Percentiles rank a stretch among this genome's conserved stretches.
Conservation (phyloP, 2,113 vertebrate genomes). For the Amphiprion ocellaris region DNA sequence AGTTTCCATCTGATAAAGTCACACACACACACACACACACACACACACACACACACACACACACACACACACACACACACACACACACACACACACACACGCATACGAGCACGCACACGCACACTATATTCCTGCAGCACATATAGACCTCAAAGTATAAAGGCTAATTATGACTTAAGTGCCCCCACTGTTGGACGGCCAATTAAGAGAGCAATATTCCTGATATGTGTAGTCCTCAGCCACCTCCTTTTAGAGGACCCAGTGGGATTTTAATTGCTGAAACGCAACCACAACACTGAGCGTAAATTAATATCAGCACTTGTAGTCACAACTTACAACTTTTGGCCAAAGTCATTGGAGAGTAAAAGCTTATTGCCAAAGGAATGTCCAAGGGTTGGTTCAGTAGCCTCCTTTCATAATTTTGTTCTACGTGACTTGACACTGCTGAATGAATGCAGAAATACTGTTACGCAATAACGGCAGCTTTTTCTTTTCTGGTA, state of each 20-base stretch:
- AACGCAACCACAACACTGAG: slow-evolving; percentile 44
- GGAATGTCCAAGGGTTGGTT: slow-evolving; percentile 12
- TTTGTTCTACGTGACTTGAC: slow-evolving; percentile 1
- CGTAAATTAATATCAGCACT: slow-evolving; percentile 56
- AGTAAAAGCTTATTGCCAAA: slow-evolving; percentile 41
- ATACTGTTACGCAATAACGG: background rate
- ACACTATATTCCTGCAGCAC: slow-evolving; percentile 24
- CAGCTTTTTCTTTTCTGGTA: background rate
- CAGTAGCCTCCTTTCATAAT: background rate
- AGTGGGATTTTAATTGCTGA: slow-evolving; percentile 67
- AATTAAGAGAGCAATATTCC: slow-evolving; percentile 58
- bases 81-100: background rate
- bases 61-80: background rate
- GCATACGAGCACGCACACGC: background rate
- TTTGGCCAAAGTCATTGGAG: slow-evolving; percentile 51
- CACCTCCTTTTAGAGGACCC: slow-evolving; percentile 41
- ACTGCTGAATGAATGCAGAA: background rate
- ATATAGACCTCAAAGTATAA: slow-evolving; percentile 29
- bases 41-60: background rate
- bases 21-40: background rate
- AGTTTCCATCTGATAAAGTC: background rate
- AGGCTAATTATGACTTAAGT: slow-evolving; percentile 44
- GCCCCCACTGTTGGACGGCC: slow-evolving; percentile 53
- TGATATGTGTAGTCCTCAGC: slow-evolving; percentile 45
- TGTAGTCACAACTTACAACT: slow-evolving; percentile 42